Conservation (phyloP, 2,797 vertebrate species). For the Synanceia verrucosa region DNA sequence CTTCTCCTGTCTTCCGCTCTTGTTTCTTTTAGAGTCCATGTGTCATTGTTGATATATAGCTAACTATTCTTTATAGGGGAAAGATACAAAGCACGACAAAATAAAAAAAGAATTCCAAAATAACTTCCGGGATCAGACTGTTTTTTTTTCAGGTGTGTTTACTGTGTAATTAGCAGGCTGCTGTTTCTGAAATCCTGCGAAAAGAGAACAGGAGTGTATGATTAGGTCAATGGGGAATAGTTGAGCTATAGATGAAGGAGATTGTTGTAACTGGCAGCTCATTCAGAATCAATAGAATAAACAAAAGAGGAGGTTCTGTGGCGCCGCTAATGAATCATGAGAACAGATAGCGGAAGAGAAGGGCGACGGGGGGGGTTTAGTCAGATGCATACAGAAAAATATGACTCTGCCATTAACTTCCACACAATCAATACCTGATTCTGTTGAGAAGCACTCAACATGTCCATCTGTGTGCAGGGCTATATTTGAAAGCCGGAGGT, state of each 20-base stretch:
- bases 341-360: constrained; percentile 56
- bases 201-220: constrained; percentile 49
- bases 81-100: constrained; percentile 88
- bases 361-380: constrained; percentile 54
- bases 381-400: constrained; percentile 71
- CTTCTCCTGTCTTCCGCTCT: constrained; percentile 77
- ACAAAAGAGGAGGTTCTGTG: constrained; percentile 59
- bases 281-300: constrained; percentile 55
- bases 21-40: constrained; percentile 83
- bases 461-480: constrained; percentile 74
- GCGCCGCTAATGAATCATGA: constrained; percentile 72
- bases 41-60: constrained; percentile 89
- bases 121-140: constrained; percentile 36
- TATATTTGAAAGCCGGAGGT: constrained; percentile 82
- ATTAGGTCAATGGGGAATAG: constrained; percentile 64
- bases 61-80: constrained; percentile 89
- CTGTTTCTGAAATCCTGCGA: constrained; percentile 45
- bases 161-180: constrained; percentile 49
- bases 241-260: constrained; percentile 45
- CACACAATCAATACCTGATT: constrained; percentile 81
- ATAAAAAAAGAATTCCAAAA: constrained; percentile 81
- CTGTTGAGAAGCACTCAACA: constrained; percentile 79
- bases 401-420: constrained; percentile 80
- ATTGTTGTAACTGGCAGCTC: constrained; percentile 46
- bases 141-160: constrained; percentile 55